Evolutionary conservation across 2,888 invertebrate species (phyloP), one percentile per base, ranked within the genome.

Genomic region (Nyleta sp.): DNA sequence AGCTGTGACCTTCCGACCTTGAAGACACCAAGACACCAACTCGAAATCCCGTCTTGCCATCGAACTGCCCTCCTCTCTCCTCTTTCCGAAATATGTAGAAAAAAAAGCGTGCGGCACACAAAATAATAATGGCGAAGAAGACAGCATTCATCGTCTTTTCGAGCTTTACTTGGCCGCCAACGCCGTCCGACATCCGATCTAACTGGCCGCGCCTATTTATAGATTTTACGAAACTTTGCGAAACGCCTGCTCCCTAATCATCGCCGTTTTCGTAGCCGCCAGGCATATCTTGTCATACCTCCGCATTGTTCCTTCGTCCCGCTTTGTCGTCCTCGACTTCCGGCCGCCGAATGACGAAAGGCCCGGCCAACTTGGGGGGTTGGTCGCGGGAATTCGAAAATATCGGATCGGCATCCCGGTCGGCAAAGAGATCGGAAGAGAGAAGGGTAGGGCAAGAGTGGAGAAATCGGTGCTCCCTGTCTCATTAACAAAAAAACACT

Each of bases 111-210:
- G 18, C 4, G n/a, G 18, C 11, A 38, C 42, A 28, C 40, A 33
- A 31, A 48, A 11, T 31, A 71, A 65, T 76, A 71, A 76, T 57
- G 53, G 8, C 24, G 48, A 74, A 60, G 60, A 78, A 79, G 62
- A 65, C 15, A 72, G 64, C 48, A 57, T 67, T 79, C 65, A 72
- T 75, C 67, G 55, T 72, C 74, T 76, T 78, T 80, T 80, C 78
- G 88, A 84, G 89, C 90, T 90, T 90, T 89, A 90, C 90, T 90
- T 90, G 90, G 90, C 88, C 87, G 88, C 88, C 87, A 88, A 86
- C 86, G 84, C 84, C 86, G 86, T 87, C 89, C 89, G 90, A 90
- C 90, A 90, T 87, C 85, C 87, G 90, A 90, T 90, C 90, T 89
- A 89, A 89, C 89, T 86, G 84, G 83, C 84, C 82, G 82, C 62